Evolutionary conservation across 2,888 invertebrate genomes (phyloP).

Genomic region (Chaetogeoica ovagalla): DNA sequence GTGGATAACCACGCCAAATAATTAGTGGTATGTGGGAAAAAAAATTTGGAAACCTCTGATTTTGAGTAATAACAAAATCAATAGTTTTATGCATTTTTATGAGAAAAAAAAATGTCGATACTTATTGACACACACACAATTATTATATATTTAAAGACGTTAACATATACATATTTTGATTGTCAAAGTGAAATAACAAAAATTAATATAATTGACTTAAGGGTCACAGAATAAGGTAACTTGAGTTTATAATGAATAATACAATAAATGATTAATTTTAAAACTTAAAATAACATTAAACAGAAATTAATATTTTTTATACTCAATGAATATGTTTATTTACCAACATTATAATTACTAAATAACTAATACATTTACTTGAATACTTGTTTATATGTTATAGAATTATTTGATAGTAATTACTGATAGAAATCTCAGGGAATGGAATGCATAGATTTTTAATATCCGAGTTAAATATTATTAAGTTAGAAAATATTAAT

Average conservation of each 20-base stretch:
- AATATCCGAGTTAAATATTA: background rate
- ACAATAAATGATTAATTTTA: background rate
- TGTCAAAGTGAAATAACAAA: conserved; percentile 40
- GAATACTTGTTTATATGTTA: background rate
- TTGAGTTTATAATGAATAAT: conserved; percentile 5
- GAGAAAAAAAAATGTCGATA: background rate
- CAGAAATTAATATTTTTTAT: background rate
- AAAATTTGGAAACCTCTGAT: background rate
- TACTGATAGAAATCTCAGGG: background rate
- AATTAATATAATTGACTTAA: conserved; percentile 46
- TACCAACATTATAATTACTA: background rate
- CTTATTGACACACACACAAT: background rate
- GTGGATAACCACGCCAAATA: too few species aligned
- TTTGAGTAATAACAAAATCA: conserved; percentile 1
- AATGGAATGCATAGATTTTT: background rate
- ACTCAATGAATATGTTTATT: background rate
- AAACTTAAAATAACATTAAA: conserved; percentile 12
- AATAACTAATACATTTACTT: conserved; percentile 3
- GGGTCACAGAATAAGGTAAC: conserved; percentile 38
- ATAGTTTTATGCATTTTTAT: background rate
- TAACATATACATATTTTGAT: conserved; percentile 31
- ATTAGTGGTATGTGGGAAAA: too few species aligned
- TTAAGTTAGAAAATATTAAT: conserved; percentile 7
- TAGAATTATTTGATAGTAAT: background rate
- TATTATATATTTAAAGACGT: conserved; percentile 23